These are phyloP conservation scores for Astreopora myriophthalma DNA, from an alignment of 64 coral and sea anemone species.

Conservation along the genomic window DNA sequence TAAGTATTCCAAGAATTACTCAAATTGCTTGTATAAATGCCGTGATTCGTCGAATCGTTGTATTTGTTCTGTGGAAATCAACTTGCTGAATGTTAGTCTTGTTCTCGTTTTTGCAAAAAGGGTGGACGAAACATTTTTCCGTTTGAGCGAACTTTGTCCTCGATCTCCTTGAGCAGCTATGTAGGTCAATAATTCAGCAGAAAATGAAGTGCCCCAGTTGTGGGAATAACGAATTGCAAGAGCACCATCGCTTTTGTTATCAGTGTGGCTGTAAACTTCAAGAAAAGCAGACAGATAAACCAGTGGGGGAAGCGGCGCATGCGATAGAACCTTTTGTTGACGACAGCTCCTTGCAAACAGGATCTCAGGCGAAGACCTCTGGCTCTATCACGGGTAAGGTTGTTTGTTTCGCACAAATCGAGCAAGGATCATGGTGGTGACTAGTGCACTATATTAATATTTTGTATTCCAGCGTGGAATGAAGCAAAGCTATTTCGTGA, in stretches of 20 bases:
- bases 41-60: not conserved
- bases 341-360: not conserved
- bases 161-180: not conserved
- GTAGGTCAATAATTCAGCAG: not conserved
- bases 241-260: conserved; percentile 19
- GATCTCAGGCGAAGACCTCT: not conserved
- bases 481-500: too few relatives aligned
- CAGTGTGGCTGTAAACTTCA: not conserved
- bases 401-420: not conserved
- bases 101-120: not conserved
- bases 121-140: not conserved
- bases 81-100: not conserved
- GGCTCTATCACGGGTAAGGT: too few relatives aligned
- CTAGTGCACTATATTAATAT: too few relatives aligned
- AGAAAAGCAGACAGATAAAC: not conserved
- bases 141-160: not conserved
- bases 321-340: not conserved
- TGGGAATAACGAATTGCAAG: not conserved
- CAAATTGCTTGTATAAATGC: not conserved
- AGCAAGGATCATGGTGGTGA: not conserved
- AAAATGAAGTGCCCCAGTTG: conserved; percentile 10
- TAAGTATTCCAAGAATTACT: not conserved
- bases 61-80: not conserved
- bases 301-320: too few relatives aligned
- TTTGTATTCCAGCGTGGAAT: too few relatives aligned